Evolutionary conservation across 2,888 invertebrate genomes (phyloP).

Genomic region (Drosophila sordidula): DNA sequence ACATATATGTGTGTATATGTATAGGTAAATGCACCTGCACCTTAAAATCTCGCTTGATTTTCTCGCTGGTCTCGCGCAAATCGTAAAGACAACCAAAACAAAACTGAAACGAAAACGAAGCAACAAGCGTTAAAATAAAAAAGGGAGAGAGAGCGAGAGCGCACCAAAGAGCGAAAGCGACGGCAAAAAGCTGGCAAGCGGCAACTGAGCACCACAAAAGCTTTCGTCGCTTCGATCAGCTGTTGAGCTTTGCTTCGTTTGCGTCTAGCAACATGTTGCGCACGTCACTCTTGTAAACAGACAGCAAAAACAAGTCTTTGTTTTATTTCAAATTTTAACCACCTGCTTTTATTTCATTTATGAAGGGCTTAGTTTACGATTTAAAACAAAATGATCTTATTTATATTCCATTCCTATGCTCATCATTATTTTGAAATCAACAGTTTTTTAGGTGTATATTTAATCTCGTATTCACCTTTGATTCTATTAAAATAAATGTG

Average conservation of each 20-base stretch:
- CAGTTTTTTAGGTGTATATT: no score
- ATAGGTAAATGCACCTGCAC: constrained; percentile 16
- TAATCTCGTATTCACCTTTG: no score
- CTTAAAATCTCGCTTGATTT: background rate
- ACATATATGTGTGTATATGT: background rate
- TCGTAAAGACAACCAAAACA: constrained; percentile 58
- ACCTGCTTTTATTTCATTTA: no score
- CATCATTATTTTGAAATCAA: no score
- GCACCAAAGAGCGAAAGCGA: background rate
- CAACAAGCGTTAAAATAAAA: constrained; percentile 3
- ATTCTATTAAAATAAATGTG: no score
- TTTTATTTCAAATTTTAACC: no score
- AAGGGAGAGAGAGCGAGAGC: constrained; percentile 1
- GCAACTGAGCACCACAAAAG: constrained; percentile 29
- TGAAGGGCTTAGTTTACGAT: no score
- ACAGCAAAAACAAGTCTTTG: background rate
- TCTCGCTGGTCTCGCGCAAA: constrained; percentile 22
- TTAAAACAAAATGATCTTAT: no score
- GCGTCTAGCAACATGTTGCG: background rate
- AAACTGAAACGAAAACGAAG: constrained; percentile 42
- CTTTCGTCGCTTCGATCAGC: constrained; percentile 41
- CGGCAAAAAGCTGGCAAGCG: constrained; percentile 37
- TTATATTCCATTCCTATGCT: no score
- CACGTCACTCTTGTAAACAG: background rate
- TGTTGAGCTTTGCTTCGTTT: constrained; percentile 33